Base-by-base conservation (phyloP, 2,888 invertebrate species). In the Sarcophaga caerulescens region DNA sequence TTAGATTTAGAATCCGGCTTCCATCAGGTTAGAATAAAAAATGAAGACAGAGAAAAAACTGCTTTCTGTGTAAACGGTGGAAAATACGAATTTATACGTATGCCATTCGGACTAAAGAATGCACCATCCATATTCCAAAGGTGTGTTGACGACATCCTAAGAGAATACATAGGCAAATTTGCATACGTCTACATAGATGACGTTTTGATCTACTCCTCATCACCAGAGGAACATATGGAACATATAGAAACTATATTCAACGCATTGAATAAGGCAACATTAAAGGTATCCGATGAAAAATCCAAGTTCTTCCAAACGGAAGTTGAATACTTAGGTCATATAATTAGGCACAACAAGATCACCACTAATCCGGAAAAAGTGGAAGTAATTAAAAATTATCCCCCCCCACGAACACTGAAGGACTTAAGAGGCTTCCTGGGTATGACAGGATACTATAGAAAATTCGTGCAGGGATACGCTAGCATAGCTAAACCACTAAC, bases 261-360 rank as follows among this genome's bases (percentile, higher is more conserved):
- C 47, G 65, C 62, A 59, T 25, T 79, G 17, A 69, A 70, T 47
- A 60, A 78, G 25, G 79, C 79, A 66, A n/a, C n/a, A n/a, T n/a
- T n/a, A n/a, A n/a, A n/a, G n/a, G n/a, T n/a, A n/a, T n/a, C n/a
- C n/a, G n/a, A n/a, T 14, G 68, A 73, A n/a, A 80, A 71, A 62
- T 71, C 80, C 52, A 60, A 69, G 19, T 75, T 81, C n/a, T 75
- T 81, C 52, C 57, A 69, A 59, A 59, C 65, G 14, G 44, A 44
- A 75, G 65, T 77, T 12, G 52, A 82, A 71, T 81, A 76, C 35
- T 76, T 76, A 75, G 81, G 81, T 57, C 63, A 81, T 52, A 47
- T 76, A 52, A 75, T 81, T 57, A 81, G 62, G 66, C 21, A 70
- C 52, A 82, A 76, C 45, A 57, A 17, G 21, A 74, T 74, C 21